A percentile compares a stretch with the other conserved stretches of the same genome.
These are phyloP conservation scores for Prunella fulvescens DNA, from an alignment of 2,113 vertebrate species.

Conservation along the genomic window DNA sequence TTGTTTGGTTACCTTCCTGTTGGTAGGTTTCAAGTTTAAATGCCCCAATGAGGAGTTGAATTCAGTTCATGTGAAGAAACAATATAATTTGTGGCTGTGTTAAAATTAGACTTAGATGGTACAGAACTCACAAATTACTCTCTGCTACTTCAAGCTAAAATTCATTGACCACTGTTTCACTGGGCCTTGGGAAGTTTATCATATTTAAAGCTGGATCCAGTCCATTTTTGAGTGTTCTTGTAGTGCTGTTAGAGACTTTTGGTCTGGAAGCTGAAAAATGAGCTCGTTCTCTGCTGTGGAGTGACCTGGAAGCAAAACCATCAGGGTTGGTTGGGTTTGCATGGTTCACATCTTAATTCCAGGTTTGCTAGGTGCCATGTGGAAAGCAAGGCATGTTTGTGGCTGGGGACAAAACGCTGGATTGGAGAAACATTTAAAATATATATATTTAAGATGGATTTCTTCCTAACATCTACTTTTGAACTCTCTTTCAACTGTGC, in stretches of 20 bases:
- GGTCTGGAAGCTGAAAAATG: neutral
- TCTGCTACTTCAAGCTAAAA: neutral
- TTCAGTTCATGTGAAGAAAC: neutral
- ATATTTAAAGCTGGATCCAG: neutral
- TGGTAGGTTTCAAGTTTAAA: neutral
- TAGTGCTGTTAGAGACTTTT: neutral
- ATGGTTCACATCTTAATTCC: neutral
- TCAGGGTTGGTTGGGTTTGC: neutral
- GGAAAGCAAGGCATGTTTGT: neutral
- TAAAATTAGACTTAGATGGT: neutral
- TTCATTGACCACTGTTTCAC: neutral
- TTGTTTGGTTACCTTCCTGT: neutral
- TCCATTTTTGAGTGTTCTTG: neutral
- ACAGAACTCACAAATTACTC: neutral
- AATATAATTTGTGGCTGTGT: neutral
- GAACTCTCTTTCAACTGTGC: neutral
- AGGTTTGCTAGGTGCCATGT: neutral
- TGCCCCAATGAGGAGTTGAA: neutral
- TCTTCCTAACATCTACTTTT: neutral
- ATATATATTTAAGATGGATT: neutral
- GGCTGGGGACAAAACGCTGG: neutral
- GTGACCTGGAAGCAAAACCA: neutral
- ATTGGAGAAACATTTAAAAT: neutral
- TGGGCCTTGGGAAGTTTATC: neutral
- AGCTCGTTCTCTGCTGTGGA: neutral